phyloP scores from a whole-genome alignment of 2,113 vertebrate species.

The western clawed frog (Xenopus tropicalis) region UCB_Xtro_10.0 CM004448.2:96284501-96285000 shows the following conservation, averaged over 20 bases:
- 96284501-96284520: no score
- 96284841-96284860: conserved; percentile 17
- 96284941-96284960: background rate
- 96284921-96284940: background rate
- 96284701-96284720: no score
- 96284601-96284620: no score
- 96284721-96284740: background rate
- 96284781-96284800: background rate
- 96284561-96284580: no score
- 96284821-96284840: conserved; percentile 35
- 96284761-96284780: background rate
- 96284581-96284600: no score
- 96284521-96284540: no score
- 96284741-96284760: background rate
- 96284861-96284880: conserved; percentile 16
- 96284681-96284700: no score
- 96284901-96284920: background rate
- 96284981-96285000: background rate
- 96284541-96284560: no score
- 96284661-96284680: no score
- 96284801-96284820: conserved; percentile 22
- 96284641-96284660: no score
- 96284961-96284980: background rate
- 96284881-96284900: background rate
- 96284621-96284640: no score